Base-by-base conservation (phyloP, 1,140 invertebrate species). In the Temnothorax curvispinosus region DNA sequence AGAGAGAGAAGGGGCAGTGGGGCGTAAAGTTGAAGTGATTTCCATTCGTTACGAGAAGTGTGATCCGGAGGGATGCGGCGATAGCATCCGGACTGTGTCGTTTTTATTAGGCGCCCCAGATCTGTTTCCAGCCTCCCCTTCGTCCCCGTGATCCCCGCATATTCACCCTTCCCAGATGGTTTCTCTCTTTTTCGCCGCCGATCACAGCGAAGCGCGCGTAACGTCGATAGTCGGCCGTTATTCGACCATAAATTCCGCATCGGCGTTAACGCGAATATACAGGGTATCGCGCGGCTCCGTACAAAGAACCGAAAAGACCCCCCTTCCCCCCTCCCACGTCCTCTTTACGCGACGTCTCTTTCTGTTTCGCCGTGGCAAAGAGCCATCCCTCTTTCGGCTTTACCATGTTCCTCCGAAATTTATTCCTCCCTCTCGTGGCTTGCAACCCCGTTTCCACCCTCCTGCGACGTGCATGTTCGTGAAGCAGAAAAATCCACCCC, bases 181-280 rank as follows among this genome's bases (percentile, higher is more conserved):
- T 85, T 85, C 44, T 62, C 32, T 87, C 82, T 72, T 93, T 93
- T 82, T 90, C 6, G 76, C 85, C 60, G 77, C 62, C 77, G 62
- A 80, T 81, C 77, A 54, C 77, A 86, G 84, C 75, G 86, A 86
- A 58, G 65, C 50, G 65, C 69, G 35, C 60, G 60, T 75, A 81
- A 87, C 50, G 60, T 78, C 77, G 78, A 87, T 89, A 82, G 85
- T 89, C 72, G 76, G 32, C 88, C 87, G 92, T 93, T 93, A 93
- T 93, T 91, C 91, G 87, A 87, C 90, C 89, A 93, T 93, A 93
- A 93, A 93, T 93, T 91, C 88, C 74, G 87, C 88, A 91, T 89
- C 86, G 89, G 50, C 82, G 85, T 87, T 89, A 90, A 91, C 88
- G 89, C 92, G 89, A 93, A 93, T 91, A 84, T 86, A 92, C 90